phyloP scores from a whole-genome alignment of 2,888 invertebrate genomes.

The Sussaba pulchella region DNA sequence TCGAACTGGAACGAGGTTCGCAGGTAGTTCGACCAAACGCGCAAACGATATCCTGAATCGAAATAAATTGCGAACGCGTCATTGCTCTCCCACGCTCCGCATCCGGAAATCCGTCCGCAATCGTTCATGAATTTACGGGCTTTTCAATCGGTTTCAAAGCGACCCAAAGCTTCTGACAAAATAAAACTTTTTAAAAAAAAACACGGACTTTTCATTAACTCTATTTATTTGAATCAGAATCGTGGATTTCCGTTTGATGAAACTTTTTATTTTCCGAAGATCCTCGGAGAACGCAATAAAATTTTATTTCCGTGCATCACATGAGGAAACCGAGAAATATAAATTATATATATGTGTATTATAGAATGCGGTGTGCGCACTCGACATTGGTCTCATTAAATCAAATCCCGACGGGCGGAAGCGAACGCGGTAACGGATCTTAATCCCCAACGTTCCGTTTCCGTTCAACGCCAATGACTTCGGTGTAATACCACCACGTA shows the following conservation, averaged over 20 bases:
- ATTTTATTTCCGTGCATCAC: not conserved
- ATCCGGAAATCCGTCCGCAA: conserved; percentile 70
- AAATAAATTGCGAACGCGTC: conserved; percentile 56
- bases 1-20: conserved; percentile 57
- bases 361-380: conserved; percentile 8
- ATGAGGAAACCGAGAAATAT: conserved; percentile 20
- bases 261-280: conserved; percentile 1
- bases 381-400: conserved; percentile 49
- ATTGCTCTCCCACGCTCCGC: conserved; percentile 59
- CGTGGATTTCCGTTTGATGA: not conserved
- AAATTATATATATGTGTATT: no score
- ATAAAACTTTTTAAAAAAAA: no score
- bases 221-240: conserved; percentile 48
- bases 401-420: conserved; percentile 58
- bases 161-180: conserved; percentile 43
- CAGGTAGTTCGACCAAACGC: conserved; percentile 21
- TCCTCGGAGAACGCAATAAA: no score
- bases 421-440: conserved; percentile 61
- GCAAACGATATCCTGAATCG: conserved; percentile 30
- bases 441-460: conserved; percentile 56
- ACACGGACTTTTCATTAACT: conserved; percentile 3
- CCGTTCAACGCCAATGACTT: conserved; percentile 60
- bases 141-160: conserved; percentile 46
- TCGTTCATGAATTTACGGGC: conserved; percentile 52
- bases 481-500: conserved; percentile 15